Base-by-base conservation (phyloP, 2,113 vertebrate genomes). In the Litocranius walleri region DNA sequence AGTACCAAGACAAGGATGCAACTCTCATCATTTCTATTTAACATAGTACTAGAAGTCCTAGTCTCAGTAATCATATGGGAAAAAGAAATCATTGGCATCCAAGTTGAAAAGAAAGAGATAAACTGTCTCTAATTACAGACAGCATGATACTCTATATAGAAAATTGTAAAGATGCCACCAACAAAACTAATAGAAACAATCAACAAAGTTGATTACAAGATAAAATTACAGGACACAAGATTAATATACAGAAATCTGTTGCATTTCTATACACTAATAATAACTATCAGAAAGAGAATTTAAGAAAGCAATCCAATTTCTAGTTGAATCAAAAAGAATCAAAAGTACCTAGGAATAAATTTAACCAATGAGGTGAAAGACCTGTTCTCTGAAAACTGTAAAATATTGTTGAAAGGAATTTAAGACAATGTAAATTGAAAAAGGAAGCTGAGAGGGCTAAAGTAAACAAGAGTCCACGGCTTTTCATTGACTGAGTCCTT, bases 31-130 rank as follows among this genome's bases (percentile, higher is more conserved):
- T 64, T n/a, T 64, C 9, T 74, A 74, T 40, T 74, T 23, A 74
- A 43, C 67, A 13, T 43, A 74, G n/a, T 40, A 25, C 5, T 74
- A 2, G 5, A 74, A 40, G 5, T 74, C n/a, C 33, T 36, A 74
- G 19, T 0, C 19, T 36, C 2, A 74, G 67, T 36, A 74, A 74
- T 6, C n/a, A 74, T 0, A 25, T 1, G 1, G 67, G 11, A 74
- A 40, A 74, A 74, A 74, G 67, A 74, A 43, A 62, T 30, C 3
- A 62, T 62, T 30, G 29, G 29, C 13, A 30, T 62, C 5, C 59
- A 62, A 74, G 36, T 25, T 74, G 71, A 3, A 74, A 25, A 74
- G 5, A 40, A 74, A 74, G 21, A 54, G 0, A 3, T 74, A 74
- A 74, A 43, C 36, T 43, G 36, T 40, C 71, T 23, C 36, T 74